A percentile compares a stretch with the other conserved stretches of the same genome.
Conservation (phyloP, 2,888 invertebrate species). For the Shargacucullia verbasci region DNA sequence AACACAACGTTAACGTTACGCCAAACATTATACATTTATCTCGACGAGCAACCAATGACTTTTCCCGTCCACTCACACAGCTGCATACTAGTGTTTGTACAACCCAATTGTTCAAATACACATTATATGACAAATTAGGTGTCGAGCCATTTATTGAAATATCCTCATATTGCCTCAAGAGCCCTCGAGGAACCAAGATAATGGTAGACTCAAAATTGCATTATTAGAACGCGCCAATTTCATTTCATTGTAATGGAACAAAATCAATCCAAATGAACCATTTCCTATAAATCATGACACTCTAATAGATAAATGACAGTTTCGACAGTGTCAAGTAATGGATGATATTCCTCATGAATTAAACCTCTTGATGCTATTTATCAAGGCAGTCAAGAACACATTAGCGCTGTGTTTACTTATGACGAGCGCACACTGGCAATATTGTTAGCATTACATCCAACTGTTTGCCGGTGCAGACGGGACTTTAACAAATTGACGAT, state of each 20-base stretch:
- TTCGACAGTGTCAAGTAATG: slow-evolving; percentile 31
- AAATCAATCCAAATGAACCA: slow-evolving; percentile 26
- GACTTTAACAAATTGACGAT: slow-evolving; percentile 65
- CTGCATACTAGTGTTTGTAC: slow-evolving; percentile 56
- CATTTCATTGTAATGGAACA: slow-evolving; percentile 19
- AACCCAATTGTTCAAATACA: slow-evolving; percentile 56
- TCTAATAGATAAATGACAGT: slow-evolving; percentile 38
- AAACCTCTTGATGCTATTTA: slow-evolving; percentile 29
- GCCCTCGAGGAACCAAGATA: slow-evolving; percentile 9
- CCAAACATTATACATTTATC: slow-evolving; percentile 79
- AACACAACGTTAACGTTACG: slow-evolving; percentile 70
- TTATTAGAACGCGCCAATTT: slow-evolving; percentile 15
- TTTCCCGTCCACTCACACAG: slow-evolving; percentile 73
- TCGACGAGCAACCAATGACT: slow-evolving; percentile 74
- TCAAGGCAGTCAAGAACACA: slow-evolving; percentile 44
- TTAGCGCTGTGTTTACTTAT: slow-evolving; percentile 60
- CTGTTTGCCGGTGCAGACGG: slow-evolving; percentile 57
- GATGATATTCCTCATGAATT: slow-evolving; percentile 34
- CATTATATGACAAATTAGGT: slow-evolving; percentile 22
- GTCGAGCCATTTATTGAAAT: slow-evolving; percentile 19
- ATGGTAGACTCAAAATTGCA: slow-evolving; percentile 36
- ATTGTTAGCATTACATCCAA: slow-evolving; percentile 61
- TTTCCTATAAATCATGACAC: slow-evolving; percentile 11
- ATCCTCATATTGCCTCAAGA: slow-evolving; percentile 6
- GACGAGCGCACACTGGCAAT: slow-evolving; percentile 53